Conservation (phyloP, 2,797 vertebrate species). For the Hippocampus kuda region DNA sequence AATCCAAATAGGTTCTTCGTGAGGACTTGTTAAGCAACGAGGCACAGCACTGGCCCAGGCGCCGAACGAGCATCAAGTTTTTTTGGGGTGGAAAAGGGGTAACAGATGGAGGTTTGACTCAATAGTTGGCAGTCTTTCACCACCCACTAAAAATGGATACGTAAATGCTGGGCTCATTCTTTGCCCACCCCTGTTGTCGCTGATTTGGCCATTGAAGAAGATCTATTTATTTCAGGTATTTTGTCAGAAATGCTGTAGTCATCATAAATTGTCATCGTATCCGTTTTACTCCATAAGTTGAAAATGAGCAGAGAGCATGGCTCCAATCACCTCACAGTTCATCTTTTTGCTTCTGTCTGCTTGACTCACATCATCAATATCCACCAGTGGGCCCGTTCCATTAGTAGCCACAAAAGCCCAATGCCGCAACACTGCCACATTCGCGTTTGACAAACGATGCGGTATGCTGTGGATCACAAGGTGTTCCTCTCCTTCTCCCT, state of each 20-base stretch:
- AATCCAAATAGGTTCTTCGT: too few relatives aligned
- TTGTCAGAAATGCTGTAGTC: not conserved
- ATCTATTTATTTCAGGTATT: not conserved
- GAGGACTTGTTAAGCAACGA: too few relatives aligned
- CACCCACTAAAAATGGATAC: constrained; percentile 30
- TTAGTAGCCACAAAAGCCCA: not conserved
- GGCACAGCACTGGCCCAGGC: too few relatives aligned
- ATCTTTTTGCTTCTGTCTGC: not conserved
- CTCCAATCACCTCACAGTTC: not conserved
- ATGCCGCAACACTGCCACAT: not conserved
- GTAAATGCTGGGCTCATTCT: too few relatives aligned
- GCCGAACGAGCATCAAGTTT: too few relatives aligned
- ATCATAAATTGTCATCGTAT: not conserved
- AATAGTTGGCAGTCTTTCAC: constrained; percentile 45
- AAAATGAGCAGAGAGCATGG: not conserved
- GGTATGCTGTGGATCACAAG: not conserved
- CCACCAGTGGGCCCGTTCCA: not conserved
- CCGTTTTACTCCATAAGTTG: not conserved
- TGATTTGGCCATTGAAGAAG: not conserved
- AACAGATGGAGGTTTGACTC: constrained; percentile 50
- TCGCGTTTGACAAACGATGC: not conserved
- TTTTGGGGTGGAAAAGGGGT: too few relatives aligned
- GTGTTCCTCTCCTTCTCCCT: not conserved
- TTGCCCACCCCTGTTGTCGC: too few relatives aligned
- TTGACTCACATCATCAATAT: not conserved